These are phyloP conservation scores for Enchytraeus crypticus DNA, from an alignment of 2,888 invertebrate genomes.

Conservation along the genomic window DNA sequence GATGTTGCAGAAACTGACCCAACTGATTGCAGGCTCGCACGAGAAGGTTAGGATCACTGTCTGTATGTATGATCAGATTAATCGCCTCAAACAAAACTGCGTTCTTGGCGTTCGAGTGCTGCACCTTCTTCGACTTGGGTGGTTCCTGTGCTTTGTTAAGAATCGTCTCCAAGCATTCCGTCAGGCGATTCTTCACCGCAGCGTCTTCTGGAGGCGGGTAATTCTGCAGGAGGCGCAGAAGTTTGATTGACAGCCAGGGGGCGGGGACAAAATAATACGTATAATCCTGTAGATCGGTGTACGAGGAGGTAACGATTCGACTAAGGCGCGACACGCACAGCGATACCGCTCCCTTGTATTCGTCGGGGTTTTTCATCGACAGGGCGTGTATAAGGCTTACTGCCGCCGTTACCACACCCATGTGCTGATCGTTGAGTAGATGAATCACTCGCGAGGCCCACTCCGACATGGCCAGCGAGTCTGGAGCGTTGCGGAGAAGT, in stretches of 20 bases:
- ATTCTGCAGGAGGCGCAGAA: slow-evolving; percentile 88
- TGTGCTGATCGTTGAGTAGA: slow-evolving; percentile 93
- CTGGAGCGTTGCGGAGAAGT: slow-evolving; percentile 85
- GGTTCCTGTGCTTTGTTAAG: slow-evolving; percentile 98
- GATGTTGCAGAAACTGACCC: slow-evolving; percentile 82
- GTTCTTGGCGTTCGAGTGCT: slow-evolving; percentile 99
- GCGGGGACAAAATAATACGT: slow-evolving; percentile 99
- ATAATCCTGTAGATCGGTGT: slow-evolving; percentile 98
- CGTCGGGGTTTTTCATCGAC: slow-evolving; percentile 96
- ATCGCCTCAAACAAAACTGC: slow-evolving; percentile 99
- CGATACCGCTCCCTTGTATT: slow-evolving; percentile 97
- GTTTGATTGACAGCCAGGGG: slow-evolving; percentile 98
- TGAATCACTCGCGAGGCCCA: slow-evolving; percentile 98
- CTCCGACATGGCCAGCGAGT: slow-evolving; percentile 84
- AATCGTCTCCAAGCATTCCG: slow-evolving; percentile 96
- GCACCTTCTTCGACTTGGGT: slow-evolving; percentile 93
- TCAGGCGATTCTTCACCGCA: slow-evolving; percentile 88
- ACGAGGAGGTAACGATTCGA: slow-evolving; percentile 94
- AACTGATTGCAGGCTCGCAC: slow-evolving; percentile 97
- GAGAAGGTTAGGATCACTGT: slow-evolving; percentile 88
- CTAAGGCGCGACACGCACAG: slow-evolving; percentile 92
- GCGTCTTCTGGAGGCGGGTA: slow-evolving; percentile 94
- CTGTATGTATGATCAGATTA: slow-evolving; percentile 97
- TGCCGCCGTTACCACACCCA: slow-evolving; percentile 98
- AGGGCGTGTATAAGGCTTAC: slow-evolving; percentile 94